Base-by-base conservation (phyloP, 1,140 invertebrate species). In the Leptinotarsa texana region DNA sequence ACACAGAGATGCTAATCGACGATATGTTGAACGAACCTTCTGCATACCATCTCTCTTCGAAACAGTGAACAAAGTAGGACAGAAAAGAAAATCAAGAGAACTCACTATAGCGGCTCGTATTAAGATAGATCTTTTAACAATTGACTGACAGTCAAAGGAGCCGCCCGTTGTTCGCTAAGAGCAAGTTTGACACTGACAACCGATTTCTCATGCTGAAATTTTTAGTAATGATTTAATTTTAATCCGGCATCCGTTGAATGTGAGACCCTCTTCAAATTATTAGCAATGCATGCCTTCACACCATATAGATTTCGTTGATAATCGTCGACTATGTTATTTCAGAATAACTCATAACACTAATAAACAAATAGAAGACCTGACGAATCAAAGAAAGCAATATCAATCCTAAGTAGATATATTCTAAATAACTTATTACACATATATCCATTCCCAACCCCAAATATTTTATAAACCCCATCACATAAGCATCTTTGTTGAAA, bases 41-140 rank as follows among this genome's bases (percentile, higher is more conserved):
- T 63, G 2, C 17, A 62, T 15, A 24, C 15, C 51, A 18, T 63
- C 70, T 72, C 70, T 47, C 13, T 47, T 72, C 27, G 15, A 11
- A 15, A 13, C 61, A 72, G 17, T 18, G 11, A 27, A 65, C 51
- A n/a, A 62, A 73, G 13, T 33, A 13, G 48, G 63, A 73, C 48
- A 57, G 51, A 15, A 18, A 18, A 57, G 51, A 18, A 57, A 57
- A 57, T 15, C 51, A 57, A 57, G 51, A 57, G 48, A 24, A 5
- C n/a, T 72, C 48, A 42, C 63, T 62, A 75, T 51, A 77, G 75
- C 75, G 77, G 74, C 69, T 75, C 75, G 75, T 80, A 81, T 81
- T 81, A 80, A 80, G 76, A 81, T 80, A 76, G 80, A 81, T 81
- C 80, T 80, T 80, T 81, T 81, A 81, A 81, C 80, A 79, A 80